Evolutionary conservation across 2,797 vertebrate genomes (phyloP).

Genomic region (Graptemys geographica): DNA sequence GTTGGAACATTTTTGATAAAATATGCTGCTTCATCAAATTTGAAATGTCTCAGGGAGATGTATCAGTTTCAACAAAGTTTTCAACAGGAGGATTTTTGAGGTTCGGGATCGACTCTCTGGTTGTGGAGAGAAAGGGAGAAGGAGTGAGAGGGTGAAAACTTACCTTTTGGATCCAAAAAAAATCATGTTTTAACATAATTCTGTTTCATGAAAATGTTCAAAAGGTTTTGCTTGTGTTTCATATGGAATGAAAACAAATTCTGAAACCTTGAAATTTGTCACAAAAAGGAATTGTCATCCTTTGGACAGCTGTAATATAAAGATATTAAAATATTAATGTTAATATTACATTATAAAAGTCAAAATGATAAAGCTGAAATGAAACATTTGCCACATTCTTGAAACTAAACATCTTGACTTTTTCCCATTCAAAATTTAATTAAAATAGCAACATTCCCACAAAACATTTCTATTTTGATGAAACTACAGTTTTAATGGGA

Average conservation of each 20-base stretch:
- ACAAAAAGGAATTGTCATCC: not conserved
- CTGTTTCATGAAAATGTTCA: constrained; percentile 48
- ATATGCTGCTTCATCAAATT: not conserved
- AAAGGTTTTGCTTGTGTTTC: not conserved
- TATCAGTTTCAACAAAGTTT: not conserved
- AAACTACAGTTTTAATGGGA: too few relatives aligned
- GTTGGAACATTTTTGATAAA: not conserved
- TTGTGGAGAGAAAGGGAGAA: not conserved
- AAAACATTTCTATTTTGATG: not conserved
- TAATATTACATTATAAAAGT: constrained; percentile 13
- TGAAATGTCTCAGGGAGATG: not conserved
- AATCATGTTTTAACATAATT: not conserved
- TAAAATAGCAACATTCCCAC: not conserved
- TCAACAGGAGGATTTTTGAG: not conserved
- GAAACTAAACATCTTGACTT: not conserved
- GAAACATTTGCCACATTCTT: not conserved
- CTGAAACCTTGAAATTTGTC: constrained; percentile 20
- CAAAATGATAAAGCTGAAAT: not conserved
- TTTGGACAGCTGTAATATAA: not conserved
- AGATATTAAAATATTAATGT: not conserved
- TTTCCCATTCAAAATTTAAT: not conserved
- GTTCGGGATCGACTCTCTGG: not conserved
- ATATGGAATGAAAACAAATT: not conserved
- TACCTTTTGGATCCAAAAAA: not conserved
- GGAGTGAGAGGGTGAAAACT: not conserved